Evolutionary conservation across 1,140 invertebrate species (phyloP).

Genomic region (Anastrepha obliqua): DNA sequence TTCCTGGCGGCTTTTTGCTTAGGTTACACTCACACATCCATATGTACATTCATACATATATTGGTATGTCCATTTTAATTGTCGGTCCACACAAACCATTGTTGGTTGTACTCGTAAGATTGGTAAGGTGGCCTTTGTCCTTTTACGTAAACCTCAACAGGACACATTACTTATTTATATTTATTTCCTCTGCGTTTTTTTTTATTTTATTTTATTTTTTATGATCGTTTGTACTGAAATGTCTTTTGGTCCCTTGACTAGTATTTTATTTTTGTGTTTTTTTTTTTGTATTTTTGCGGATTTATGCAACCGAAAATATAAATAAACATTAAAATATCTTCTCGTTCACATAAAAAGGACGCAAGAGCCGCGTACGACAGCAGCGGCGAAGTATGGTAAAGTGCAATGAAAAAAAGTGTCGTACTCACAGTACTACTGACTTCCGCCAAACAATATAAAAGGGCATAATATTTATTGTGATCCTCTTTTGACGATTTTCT

Average conservation of each 20-base stretch:
- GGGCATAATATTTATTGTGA: slow-evolving; percentile 57
- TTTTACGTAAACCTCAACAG: slow-evolving; percentile 51
- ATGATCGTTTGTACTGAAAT: slow-evolving; percentile 30
- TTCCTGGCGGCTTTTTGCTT: slow-evolving; percentile 49
- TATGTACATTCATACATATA: not conserved
- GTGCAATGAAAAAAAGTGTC: not conserved
- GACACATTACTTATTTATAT: slow-evolving; percentile 53
- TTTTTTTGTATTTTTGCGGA: slow-evolving; percentile 3
- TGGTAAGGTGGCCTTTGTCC: slow-evolving; percentile 16
- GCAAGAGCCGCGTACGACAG: not conserved
- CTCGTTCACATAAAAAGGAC: slow-evolving; percentile 26
- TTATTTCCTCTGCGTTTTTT: slow-evolving; percentile 37
- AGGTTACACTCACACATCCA: not conserved
- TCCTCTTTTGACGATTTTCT: slow-evolving; percentile 56
- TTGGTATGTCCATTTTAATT: slow-evolving; percentile 50
- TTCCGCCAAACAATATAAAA: slow-evolving; percentile 55
- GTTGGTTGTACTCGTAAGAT: not conserved
- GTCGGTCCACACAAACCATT: slow-evolving; percentile 26
- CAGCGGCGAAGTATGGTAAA: not conserved
- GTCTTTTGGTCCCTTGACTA: slow-evolving; percentile 38
- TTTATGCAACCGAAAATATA: slow-evolving; percentile 45
- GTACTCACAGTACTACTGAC: slow-evolving; percentile 28
- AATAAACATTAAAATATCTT: slow-evolving; percentile 50
- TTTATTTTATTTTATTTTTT: slow-evolving; percentile 8
- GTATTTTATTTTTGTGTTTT: not conserved